Percentiles rank a stretch among this genome's conserved stretches.
Conservation (phyloP, 2,113 vertebrate genomes). For the Oxygymnocypris stewartii region DNA sequence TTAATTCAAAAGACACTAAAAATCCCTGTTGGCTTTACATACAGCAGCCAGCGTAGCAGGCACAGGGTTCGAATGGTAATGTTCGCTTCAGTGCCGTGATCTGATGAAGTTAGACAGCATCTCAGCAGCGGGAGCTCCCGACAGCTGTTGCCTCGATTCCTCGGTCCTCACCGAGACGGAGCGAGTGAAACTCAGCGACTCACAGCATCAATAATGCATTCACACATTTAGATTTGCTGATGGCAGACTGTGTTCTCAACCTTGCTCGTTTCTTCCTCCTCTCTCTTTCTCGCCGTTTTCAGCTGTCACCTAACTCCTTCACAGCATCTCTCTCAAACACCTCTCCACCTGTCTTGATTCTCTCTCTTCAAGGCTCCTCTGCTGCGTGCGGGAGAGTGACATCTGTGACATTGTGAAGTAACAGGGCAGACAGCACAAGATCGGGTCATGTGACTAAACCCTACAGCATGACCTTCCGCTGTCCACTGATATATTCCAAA, state of each 20-base stretch:
- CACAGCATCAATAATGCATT: conserved; percentile 82
- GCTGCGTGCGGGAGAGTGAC: background rate
- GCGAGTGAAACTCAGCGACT: conserved; percentile 62
- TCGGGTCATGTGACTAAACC: conserved; percentile 25
- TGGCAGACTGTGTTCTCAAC: conserved; percentile 55
- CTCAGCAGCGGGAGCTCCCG: conserved; percentile 47
- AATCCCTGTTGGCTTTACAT: background rate
- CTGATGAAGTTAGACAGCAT: conserved; percentile 24
- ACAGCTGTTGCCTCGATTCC: conserved; percentile 67
- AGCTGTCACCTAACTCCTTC: conserved; percentile 43
- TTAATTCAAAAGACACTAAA: conserved; percentile 1
- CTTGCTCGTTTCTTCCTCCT: conserved; percentile 53
- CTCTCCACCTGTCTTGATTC: background rate
- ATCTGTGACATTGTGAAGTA: conserved; percentile 41
- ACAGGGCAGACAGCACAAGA: conserved; percentile 5
- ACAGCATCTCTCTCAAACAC: conserved; percentile 24
- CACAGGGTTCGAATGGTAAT: background rate
- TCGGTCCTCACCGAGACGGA: conserved; percentile 57
- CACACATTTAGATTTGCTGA: conserved; percentile 72
- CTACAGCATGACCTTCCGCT: conserved; percentile 28
- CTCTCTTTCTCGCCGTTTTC: conserved; percentile 22
- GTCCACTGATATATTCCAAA: conserved; percentile 28
- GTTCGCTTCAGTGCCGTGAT: background rate
- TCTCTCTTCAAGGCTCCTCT: conserved; percentile 27
- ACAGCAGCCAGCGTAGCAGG: background rate